Evolutionary conservation across 2,113 vertebrate species (phyloP), one percentile per base, ranked within the genome.

Genomic region (Nanorana parkeri): DNA sequence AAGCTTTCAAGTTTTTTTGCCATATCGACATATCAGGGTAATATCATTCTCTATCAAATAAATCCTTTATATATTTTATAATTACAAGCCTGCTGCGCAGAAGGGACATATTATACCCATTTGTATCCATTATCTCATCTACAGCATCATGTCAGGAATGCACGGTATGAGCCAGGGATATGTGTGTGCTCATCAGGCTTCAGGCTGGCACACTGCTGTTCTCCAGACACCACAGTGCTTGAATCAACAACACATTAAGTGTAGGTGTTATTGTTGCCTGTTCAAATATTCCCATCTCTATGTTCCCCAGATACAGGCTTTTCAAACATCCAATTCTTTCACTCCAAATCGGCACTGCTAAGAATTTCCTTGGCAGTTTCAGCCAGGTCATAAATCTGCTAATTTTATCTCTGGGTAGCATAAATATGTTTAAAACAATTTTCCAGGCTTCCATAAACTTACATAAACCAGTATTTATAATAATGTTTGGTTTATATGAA

Each of bases 251-350:
- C n/a, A 63, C 28, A 41, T 41, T 68, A 63, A 61, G 58, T 47
- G 73, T 63, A 76, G 73, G 73, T 76, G 73, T 76, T 76, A 76
- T 28, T 76, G 58, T 32, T 47, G 73, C 4, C 29, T 60, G n/a
- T 32, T 36, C 28, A 41, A 58, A 47, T 63, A 63, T 76, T 76
- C 56, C 56, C 21, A 17, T 63, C 16, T 17, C 61, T 63, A 17
- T 61, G 26, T n/a, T 63, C 55, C 56, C 56, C 26, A 41, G 54
- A 17, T n/a, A 47, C 19, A 21, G n/a, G 56, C 56, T 47, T 76
- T 61, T 58, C n/a, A 15, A 47, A 36, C 32, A 51, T 61, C 36
- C 29, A 41, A 41, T 76, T 76, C 56, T 61, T 41, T 61, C 29
- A 75, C 72, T 61, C 24, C 56, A 76, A 76, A 61, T 76, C n/a